Conservation (phyloP, 2,888 invertebrate species). For the Listrodromus nycthemerus region DNA sequence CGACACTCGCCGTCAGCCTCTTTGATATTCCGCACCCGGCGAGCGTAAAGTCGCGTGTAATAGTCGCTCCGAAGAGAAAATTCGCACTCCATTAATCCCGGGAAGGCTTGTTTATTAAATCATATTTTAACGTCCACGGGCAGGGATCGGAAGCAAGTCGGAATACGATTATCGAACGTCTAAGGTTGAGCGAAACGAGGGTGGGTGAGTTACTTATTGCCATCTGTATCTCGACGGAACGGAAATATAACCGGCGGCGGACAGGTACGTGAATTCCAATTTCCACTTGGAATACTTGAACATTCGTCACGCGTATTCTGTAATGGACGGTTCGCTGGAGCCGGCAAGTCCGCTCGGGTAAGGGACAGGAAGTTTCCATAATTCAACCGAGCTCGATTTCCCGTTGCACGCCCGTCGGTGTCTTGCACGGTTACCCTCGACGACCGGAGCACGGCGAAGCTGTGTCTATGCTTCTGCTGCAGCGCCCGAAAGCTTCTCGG, state of each 20-base stretch:
- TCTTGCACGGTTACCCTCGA: constrained; percentile 32
- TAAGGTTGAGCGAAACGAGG: constrained; percentile 6
- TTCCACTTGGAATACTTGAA: constrained; percentile 64
- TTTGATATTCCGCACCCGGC: constrained; percentile 2
- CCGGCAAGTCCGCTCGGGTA: constrained; percentile 37
- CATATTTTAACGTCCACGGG: constrained; percentile 19
- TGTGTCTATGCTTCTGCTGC: constrained; percentile 16
- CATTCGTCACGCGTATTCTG: constrained; percentile 63
- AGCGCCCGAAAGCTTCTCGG: constrained; percentile 32
- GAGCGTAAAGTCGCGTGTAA: constrained; percentile 18
- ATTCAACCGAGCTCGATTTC: constrained; percentile 68
- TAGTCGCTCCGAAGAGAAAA: neutral
- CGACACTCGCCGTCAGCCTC: constrained; percentile 11
- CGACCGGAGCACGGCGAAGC: neutral
- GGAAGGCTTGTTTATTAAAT: constrained; percentile 32
- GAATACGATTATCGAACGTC: constrained; percentile 23
- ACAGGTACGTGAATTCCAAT: constrained; percentile 66
- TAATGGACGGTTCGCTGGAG: constrained; percentile 59
- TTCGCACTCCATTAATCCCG: constrained; percentile 27
- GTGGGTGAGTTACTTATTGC: constrained; percentile 50
- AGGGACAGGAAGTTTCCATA: constrained; percentile 67
- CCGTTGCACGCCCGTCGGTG: constrained; percentile 46
- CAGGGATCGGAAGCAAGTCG: constrained; percentile 5
- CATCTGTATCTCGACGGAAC: constrained; percentile 51
- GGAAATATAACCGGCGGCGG: constrained; percentile 67